Conservation (phyloP, 2,113 vertebrate species). For the Bothrops jararaca region DNA sequence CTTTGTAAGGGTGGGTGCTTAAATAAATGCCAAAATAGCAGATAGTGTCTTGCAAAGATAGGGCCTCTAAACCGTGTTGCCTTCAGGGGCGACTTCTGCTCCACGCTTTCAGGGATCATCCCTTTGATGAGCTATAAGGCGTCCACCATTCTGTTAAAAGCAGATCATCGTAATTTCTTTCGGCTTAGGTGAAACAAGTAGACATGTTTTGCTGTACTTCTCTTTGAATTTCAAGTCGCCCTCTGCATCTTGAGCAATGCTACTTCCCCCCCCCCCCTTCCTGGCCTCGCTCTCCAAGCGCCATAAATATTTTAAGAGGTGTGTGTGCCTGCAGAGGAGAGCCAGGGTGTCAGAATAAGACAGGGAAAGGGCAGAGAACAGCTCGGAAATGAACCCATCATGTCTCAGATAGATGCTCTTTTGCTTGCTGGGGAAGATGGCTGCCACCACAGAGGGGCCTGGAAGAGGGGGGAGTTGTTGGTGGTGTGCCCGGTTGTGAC, state of each 20-base stretch:
- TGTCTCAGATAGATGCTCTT: rapidly evolving
- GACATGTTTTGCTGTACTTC: rapidly evolving
- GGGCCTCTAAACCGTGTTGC: neutral
- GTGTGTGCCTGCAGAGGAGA: rapidly evolving
- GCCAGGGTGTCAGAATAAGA: neutral
- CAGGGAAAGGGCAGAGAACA: neutral
- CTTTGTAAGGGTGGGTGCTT: neutral
- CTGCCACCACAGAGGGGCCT: neutral
- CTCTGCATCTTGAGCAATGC: rapidly evolving
- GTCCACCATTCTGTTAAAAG: rapidly evolving
- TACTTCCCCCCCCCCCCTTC: neutral
- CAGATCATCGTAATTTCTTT: rapidly evolving
- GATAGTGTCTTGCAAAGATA: neutral
- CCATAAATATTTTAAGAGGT: rapidly evolving
- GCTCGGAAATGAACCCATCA: rapidly evolving
- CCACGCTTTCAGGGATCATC: no score
- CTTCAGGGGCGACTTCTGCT: neutral
- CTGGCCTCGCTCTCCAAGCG: rapidly evolving
- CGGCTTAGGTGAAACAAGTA: rapidly evolving
- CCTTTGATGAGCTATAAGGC: neutral
- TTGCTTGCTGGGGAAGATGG: neutral
- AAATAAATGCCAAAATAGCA: neutral
- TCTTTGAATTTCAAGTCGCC: neutral
- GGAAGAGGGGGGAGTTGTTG: neutral
- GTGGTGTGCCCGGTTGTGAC: neutral